Conservation (phyloP, 2,797 vertebrate genomes). For the Alfaro cultratus region DNA sequence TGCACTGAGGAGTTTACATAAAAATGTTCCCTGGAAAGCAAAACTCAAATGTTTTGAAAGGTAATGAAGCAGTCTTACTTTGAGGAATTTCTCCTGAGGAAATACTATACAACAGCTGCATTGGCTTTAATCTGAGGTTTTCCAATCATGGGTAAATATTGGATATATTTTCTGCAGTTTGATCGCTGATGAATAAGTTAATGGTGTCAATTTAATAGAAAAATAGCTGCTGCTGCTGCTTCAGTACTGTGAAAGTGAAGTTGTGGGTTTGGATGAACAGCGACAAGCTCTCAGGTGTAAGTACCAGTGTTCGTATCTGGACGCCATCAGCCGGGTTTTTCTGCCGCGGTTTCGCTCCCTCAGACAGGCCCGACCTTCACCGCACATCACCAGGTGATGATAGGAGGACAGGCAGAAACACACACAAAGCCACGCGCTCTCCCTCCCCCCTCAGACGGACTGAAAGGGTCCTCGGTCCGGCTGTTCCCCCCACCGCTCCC, state of each 20-base stretch:
- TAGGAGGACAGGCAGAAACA: slow-evolving; percentile 71
- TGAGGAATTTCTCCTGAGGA: background rate
- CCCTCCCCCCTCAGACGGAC: slow-evolving; percentile 31
- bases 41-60: background rate
- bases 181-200: background rate
- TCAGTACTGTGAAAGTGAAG: background rate
- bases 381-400: slow-evolving; percentile 87
- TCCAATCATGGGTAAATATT: background rate
- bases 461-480: slow-evolving; percentile 23
- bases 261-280: background rate
- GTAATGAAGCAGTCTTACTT: background rate
- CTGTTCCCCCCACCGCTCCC: slow-evolving; percentile 45
- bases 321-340: slow-evolving; percentile 44
- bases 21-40: background rate
- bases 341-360: slow-evolving; percentile 62
- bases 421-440: slow-evolving; percentile 44
- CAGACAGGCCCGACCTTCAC: slow-evolving; percentile 84
- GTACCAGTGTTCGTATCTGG: slow-evolving; percentile 40
- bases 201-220: background rate
- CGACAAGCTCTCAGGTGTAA: slow-evolving; percentile 24
- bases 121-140: background rate
- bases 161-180: background rate
- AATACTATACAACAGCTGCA: background rate
- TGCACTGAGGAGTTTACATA: background rate
- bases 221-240: background rate